Evolutionary conservation across 2,797 vertebrate genomes (phyloP).

Genomic region (Morus bassanus): DNA sequence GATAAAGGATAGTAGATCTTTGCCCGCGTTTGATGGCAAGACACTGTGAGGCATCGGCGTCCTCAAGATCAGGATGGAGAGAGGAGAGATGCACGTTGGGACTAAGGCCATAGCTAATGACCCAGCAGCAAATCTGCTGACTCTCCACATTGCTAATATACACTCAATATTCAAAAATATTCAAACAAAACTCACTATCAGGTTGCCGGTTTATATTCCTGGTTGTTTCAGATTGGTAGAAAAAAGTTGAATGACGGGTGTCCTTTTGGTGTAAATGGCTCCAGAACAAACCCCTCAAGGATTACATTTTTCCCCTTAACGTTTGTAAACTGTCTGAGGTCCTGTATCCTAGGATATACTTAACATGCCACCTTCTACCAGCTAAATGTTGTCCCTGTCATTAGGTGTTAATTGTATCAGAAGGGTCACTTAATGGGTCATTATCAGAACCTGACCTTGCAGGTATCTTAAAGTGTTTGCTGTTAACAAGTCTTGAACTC

Average conservation of each 20-base stretch:
- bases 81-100: fast-evolving
- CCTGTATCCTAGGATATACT: neutral
- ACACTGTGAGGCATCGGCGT: fast-evolving
- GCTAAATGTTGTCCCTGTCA: neutral
- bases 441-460: neutral
- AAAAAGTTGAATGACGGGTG: neutral
- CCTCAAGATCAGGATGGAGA: neutral
- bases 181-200: neutral
- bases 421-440: neutral
- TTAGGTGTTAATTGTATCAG: neutral
- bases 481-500: neutral
- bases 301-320: neutral
- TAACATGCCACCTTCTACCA: neutral
- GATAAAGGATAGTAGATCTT: neutral
- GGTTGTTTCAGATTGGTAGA: neutral
- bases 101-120: neutral
- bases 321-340: neutral
- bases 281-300: neutral
- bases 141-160: neutral
- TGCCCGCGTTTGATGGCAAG: neutral
- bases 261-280: neutral
- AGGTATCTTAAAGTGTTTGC: neutral
- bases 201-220: neutral
- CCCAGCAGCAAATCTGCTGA: neutral
- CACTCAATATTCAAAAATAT: neutral